Base-by-base conservation (phyloP, 1,140 invertebrate species). In the Heliothis virescens region DNA sequence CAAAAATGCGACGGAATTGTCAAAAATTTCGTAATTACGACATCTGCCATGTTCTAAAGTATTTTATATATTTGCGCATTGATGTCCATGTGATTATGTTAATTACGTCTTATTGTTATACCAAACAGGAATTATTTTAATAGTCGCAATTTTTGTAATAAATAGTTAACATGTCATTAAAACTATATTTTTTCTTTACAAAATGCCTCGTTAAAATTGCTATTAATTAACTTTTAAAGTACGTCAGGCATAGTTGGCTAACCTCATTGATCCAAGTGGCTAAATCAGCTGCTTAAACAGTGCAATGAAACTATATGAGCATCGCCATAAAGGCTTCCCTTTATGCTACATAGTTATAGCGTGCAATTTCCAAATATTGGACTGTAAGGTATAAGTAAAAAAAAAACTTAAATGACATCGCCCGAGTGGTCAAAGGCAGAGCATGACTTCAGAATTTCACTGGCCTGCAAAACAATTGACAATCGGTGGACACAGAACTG, bases 101-200 rank as follows among this genome's bases (percentile, higher is more conserved):
- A 69, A 69, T 69, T 10, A 52, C n/a, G 5, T 53, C 26, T 18
- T 69, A 69, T 69, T 69, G 65, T 69, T 69, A 26, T 52, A 52
- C 21, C 12, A 21, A 67, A 53, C 18, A 21, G 5, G 47, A 69
- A 15, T 69, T 52, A 52, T 50, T 52, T 50, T 67, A 67, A 21
- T n/a, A 18, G 4, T 50, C 34, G 5, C 5, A 41, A 41, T 67
- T 67, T 67, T 67, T 50, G 59, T 34, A 62, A 62, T 26, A 62
- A 10, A 16, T 55, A 10, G 16, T 21, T 18, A 9, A 10, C 55
- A 9, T 21, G 34, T 18, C 16, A 11, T 21, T 18, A 21, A 57
- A 57, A 21, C 16, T 3, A 41, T 41, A 41, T 41, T 41, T 41
- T 34, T 41, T 41, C 34, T 41, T 41, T 7, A 41, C 34, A 9